Base-by-base conservation (phyloP, 2,797 vertebrate genomes). In the Rhinatrema bivittatum region DNA sequence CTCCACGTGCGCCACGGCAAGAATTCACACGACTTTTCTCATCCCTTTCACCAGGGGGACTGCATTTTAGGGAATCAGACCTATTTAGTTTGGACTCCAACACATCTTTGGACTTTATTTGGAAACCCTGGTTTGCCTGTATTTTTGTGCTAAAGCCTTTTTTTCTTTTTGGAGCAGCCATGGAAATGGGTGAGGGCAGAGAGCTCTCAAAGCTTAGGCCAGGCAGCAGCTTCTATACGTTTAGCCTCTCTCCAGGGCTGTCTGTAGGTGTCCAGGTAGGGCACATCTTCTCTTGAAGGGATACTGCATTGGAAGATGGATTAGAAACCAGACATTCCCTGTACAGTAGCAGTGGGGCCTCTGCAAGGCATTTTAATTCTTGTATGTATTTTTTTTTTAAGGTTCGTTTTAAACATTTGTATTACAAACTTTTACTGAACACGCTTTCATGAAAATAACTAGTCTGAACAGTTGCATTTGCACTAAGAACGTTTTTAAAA, bases 361-460 rank as follows among this genome's bases (percentile, higher is more conserved):
- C 46, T 18, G 14, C 53, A 56, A 50, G 51, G 25, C 28, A 18
- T n/a, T 57, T 44, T 38, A 40, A 49, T 25, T 40, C 41, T 62
- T 16, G 0, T 44, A 43, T 36, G 20, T 46, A 36, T 52, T 67
- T 64, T 58, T n/a, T n/a, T n/a, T 54, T 51, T 53, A 61, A 63
- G n/a, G 50, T 45, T 39, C 52, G 46, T 68, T 62, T 56, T 43
- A 36, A 15, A 36, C 12, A 15, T 65, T 63, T 59, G 62, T 61
- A 36, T 62, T 66, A 66, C n/a, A n/a, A n/a, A n/a, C n/a, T n/a
- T n/a, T n/a, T 68, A 45, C 35, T 50, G 46, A 58, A 14, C 51
- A 29, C 63, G 42, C 63, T 64, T 55, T 60, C 60, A 53, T 41
- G 63, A 52, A 52, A 59, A 17, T 5, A 15, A 11, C 16, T 24